Conservation (phyloP, 2,888 invertebrate genomes). For the Ceraclea dissimilis region DNA sequence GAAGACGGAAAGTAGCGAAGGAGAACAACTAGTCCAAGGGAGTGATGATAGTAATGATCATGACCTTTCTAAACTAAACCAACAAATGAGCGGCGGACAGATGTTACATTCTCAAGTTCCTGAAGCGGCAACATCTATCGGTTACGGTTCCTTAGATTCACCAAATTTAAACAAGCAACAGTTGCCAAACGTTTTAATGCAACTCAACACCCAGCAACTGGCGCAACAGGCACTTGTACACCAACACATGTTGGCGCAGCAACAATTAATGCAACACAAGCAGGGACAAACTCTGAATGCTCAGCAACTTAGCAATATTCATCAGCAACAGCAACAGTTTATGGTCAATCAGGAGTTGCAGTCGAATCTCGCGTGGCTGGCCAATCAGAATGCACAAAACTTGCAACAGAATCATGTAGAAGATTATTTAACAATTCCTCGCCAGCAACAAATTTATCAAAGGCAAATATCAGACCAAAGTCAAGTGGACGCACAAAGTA, state of each 20-base stretch:
- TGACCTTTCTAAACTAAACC: slow-evolving; percentile 31
- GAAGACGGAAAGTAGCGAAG: slow-evolving; percentile 5
- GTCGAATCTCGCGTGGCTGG: slow-evolving; percentile 45
- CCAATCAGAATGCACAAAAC: slow-evolving; percentile 42
- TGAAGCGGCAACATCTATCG: slow-evolving; percentile 17
- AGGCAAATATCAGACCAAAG: slow-evolving; percentile 45
- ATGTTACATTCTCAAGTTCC: slow-evolving; percentile 30
- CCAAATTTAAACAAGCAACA: slow-evolving; percentile 19
- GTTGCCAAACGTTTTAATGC: slow-evolving; percentile 16
- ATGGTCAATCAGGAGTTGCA: slow-evolving; percentile 50
- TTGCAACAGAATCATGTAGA: slow-evolving; percentile 41
- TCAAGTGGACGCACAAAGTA: slow-evolving; percentile 30
- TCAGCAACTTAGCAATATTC: slow-evolving; percentile 14
- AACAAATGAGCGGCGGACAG: slow-evolving; percentile 16
- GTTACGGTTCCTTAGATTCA: slow-evolving; percentile 24
- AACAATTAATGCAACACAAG: slow-evolving; percentile 23
- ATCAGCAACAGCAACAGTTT: slow-evolving; percentile 45
- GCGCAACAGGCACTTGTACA: slow-evolving; percentile 45
- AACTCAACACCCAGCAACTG: slow-evolving; percentile 25
- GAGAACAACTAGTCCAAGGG: slow-evolving; percentile 28
- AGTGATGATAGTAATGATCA: slow-evolving; percentile 34
- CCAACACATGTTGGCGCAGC: slow-evolving; percentile 35
- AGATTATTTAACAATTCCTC: slow-evolving; percentile 11
- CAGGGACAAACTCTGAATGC: slow-evolving; percentile 22
- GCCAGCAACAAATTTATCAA: slow-evolving; percentile 41